Conservation (phyloP, 2,113 vertebrate genomes). For the Brevimyrus niger region DNA sequence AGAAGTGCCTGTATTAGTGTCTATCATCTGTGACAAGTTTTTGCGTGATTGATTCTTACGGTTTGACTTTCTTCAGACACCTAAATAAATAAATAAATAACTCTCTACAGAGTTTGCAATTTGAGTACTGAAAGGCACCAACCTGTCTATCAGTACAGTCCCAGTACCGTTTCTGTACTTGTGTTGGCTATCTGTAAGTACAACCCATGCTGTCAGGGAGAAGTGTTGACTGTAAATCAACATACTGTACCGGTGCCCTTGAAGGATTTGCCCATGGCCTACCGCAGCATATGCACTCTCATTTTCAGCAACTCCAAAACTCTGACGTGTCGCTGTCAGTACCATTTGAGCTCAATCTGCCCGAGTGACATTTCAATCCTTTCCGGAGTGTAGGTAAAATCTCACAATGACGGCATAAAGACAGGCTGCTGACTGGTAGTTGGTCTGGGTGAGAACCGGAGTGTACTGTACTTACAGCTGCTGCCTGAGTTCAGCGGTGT, state of each 20-base stretch:
- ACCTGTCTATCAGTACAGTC: background rate
- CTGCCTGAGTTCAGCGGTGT: conserved; percentile 72
- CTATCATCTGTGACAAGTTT: background rate
- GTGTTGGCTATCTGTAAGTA: background rate
- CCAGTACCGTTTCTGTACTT: background rate
- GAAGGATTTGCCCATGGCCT: background rate
- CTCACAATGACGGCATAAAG: background rate
- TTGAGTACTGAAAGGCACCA: background rate
- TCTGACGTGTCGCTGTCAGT: background rate
- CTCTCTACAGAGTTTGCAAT: background rate
- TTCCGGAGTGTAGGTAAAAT: background rate
- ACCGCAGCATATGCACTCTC: background rate
- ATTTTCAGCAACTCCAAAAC: background rate
- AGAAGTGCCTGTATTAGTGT: background rate
- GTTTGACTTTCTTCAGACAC: background rate
- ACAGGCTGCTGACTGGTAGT: background rate
- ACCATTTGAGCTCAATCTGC: background rate
- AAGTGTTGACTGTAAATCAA: background rate
- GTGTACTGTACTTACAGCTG: conserved; percentile 72
- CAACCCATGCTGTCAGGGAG: background rate
- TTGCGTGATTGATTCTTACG: background rate
- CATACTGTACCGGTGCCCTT: background rate
- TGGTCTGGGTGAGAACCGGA: background rate
- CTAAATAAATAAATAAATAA: background rate
- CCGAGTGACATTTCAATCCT: background rate